phyloP scores from a whole-genome alignment of 2,888 invertebrate genomes.

The Flexamia atlantica region DNA sequence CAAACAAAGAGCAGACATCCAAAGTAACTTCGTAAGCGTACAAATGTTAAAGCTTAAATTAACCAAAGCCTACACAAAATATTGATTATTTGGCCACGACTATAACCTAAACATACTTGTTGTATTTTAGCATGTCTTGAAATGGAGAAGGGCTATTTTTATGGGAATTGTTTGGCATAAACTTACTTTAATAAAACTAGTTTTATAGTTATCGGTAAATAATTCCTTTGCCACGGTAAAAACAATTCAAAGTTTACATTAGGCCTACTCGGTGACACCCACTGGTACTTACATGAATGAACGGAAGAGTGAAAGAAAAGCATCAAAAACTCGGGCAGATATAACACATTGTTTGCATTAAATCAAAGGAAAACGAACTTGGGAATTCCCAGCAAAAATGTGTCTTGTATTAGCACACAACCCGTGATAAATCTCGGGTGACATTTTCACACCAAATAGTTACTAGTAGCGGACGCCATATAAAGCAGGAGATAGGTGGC shows the following conservation, averaged over 20 bases:
- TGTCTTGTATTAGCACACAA: background rate
- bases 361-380: background rate
- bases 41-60: background rate
- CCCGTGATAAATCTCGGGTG: constrained; percentile 1
- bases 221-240: constrained; percentile 9
- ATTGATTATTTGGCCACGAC: constrained; percentile 44
- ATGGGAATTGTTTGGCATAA: background rate
- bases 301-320: background rate
- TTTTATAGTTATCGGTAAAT: background rate
- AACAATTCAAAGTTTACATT: constrained; percentile 24
- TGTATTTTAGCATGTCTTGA: background rate
- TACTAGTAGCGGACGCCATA: constrained; percentile 48
- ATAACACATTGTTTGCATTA: constrained; percentile 17
- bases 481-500: constrained; percentile 47
- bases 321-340: background rate
- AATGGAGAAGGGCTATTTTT: background rate
- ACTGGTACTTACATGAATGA: constrained; percentile 44
- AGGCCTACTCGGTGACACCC: constrained; percentile 55
- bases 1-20: background rate
- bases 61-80: constrained; percentile 42
- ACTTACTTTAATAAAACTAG: background rate
- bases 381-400: background rate
- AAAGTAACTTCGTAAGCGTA: background rate
- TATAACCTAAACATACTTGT: constrained; percentile 50
- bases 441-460: constrained; percentile 47